phyloP scores from a whole-genome alignment of 2,113 vertebrate genomes.

The Otocyon megalotis region DNA sequence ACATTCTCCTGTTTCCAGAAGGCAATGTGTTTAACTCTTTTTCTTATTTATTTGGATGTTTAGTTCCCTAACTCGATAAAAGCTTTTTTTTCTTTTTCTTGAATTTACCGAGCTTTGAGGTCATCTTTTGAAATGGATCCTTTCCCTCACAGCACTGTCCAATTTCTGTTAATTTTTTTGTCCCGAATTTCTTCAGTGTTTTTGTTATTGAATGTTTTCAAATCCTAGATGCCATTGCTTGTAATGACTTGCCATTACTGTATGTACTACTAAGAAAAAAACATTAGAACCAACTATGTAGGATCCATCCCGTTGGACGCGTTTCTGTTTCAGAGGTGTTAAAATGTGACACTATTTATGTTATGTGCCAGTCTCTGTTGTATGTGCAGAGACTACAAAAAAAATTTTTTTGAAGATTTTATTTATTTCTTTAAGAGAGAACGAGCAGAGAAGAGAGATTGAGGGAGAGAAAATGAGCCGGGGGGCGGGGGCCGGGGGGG shows the following conservation, averaged over 20 bases:
- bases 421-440: no score
- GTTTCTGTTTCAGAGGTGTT: slow-evolving; percentile 12
- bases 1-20: not conserved
- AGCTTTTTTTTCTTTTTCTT: not conserved
- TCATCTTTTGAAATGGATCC: slow-evolving; percentile 36
- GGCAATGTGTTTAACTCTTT: not conserved
- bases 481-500: no score
- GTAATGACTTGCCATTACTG: not conserved
- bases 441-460: no score
- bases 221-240: slow-evolving; percentile 1
- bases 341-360: not conserved
- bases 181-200: no score
- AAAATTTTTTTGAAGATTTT: no score
- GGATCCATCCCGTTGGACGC: not conserved
- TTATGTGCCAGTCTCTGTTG: not conserved
- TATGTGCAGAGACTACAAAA: not conserved
- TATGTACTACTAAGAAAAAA: not conserved
- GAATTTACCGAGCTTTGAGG: not conserved
- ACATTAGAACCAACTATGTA: not conserved
- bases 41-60: slow-evolving; percentile 41
- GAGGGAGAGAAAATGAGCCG: no score
- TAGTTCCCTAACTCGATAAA: not conserved
- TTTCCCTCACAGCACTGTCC: not conserved
- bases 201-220: slow-evolving; percentile 21
- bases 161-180: not conserved